These are phyloP conservation scores for Lissonota sp. DNA, from an alignment of 2,888 invertebrate genomes.

Conservation along the genomic window DNA sequence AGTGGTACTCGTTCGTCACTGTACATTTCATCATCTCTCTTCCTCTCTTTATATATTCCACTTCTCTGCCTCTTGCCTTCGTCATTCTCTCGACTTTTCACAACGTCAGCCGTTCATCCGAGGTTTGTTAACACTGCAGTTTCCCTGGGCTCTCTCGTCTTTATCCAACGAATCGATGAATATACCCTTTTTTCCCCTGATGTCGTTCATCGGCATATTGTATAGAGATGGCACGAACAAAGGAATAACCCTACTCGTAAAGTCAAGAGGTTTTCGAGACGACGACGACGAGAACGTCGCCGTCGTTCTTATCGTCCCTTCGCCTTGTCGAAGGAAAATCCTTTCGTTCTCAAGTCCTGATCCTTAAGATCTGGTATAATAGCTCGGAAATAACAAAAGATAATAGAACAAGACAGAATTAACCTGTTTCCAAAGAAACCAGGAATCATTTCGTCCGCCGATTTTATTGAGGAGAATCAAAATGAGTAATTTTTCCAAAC, in stretches of 20 bases:
- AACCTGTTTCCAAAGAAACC: too few species aligned
- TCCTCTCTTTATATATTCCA: not conserved
- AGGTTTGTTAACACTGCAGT: constrained; percentile 67
- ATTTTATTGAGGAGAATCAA: too few species aligned
- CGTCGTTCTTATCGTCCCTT: constrained; percentile 15
- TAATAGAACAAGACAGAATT: too few species aligned
- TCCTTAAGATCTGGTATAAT: too few species aligned
- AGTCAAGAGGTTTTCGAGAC: constrained; percentile 55
- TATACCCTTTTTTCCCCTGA: constrained; percentile 45
- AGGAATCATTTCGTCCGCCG: too few species aligned
- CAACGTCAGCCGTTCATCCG: constrained; percentile 54
- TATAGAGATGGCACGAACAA: constrained; percentile 55
- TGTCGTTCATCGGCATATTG: constrained; percentile 49
- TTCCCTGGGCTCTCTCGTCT: constrained; percentile 37
- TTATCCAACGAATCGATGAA: constrained; percentile 67
- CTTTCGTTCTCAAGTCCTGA: not conserved
- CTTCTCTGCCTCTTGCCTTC: not conserved
- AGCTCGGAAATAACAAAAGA: too few species aligned
- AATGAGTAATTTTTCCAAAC: too few species aligned
- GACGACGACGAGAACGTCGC: constrained; percentile 36
- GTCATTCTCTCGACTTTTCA: constrained; percentile 45
- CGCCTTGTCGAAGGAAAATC: not conserved
- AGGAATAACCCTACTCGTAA: constrained; percentile 61
- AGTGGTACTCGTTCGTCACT: constrained; percentile 41
- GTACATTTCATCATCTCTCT: constrained; percentile 25